Evolutionary conservation across 2,888 invertebrate genomes (phyloP), one percentile per base, ranked within the genome.

Genomic region (Cerceris rybyensis): DNA sequence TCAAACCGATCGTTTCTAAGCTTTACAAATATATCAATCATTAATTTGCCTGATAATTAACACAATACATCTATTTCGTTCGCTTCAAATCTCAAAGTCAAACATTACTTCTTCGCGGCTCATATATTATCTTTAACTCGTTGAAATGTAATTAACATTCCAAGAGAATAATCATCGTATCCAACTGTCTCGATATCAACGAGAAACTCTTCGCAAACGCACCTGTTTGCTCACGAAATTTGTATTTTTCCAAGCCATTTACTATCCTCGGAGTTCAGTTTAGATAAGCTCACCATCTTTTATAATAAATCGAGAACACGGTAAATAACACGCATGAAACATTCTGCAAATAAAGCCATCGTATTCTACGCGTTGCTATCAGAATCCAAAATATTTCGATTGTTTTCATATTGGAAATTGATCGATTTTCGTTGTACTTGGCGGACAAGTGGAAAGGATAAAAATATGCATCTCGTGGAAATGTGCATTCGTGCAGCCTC

Each of bases 401-500:
- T 46, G 9, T 8, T 11, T 5, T 1, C 11, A 1, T 1, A 1
- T 11, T 8, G 46, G 6, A 11, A 46, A 46, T 11, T 11, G 46
- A 46, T 46, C 6, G 46, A 28, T 28, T 46, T 8, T 46, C 46
- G 11, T 46, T 46, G 11, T 11, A 46, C 8, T 5, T 6, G 46
- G 4, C 4, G 28, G 28, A 28, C 2, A 28, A 28, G 28, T 2
- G 2, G 28, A 4, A 4, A 2, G 46, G 46, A 46, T 46, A 8
- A 46, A 46, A 46, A 46, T 8, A 8, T 46, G 46, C 46, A 5
- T n/a, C n/a, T 52, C 52, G n/a, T n/a, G 52, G 52, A 52, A 52
- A 52, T 52, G 8, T 46, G 11, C 52, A 13, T 16, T 16, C 55
- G 55, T 9, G 50, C 16, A 52, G 43, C 14, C 78, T 78, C 63